phyloP scores from a whole-genome alignment of 2,113 vertebrate species.

The Cavia porcellus region DNA sequence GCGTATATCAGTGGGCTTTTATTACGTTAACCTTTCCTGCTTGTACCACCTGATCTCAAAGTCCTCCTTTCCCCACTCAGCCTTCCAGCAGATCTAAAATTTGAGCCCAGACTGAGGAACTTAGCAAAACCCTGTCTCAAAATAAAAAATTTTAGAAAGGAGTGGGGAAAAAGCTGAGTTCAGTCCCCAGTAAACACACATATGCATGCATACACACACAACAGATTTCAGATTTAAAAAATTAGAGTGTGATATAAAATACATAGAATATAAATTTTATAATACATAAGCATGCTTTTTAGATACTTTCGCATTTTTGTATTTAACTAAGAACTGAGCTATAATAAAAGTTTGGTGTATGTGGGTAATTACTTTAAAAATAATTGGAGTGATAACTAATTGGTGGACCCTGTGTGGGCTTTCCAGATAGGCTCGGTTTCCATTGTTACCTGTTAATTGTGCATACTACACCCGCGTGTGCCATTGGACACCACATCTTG shows the following conservation, averaged over 20 bases:
- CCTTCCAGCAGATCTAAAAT: background rate
- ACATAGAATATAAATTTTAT: background rate
- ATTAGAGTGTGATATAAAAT: background rate
- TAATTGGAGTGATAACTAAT: background rate
- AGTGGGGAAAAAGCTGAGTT: background rate
- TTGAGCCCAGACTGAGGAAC: background rate
- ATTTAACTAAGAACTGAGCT: constrained; percentile 28
- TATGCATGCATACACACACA: background rate
- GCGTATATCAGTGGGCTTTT: accelerated
- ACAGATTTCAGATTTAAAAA: background rate
- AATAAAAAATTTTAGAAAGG: background rate
- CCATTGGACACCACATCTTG: accelerated
- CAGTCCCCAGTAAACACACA: background rate
- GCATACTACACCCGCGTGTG: accelerated
- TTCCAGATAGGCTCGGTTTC: accelerated
- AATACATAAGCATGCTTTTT: background rate
- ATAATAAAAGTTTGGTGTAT: background rate
- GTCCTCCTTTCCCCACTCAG: background rate
- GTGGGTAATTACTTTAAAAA: background rate
- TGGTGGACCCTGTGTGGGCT: background rate
- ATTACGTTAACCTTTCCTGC: background rate
- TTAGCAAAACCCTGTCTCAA: background rate
- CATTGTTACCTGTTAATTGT: background rate
- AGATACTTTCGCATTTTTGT: background rate
- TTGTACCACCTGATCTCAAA: background rate